phyloP scores from a whole-genome alignment of 1,140 invertebrate genomes.

The Drosophila micromelanica region DNA sequence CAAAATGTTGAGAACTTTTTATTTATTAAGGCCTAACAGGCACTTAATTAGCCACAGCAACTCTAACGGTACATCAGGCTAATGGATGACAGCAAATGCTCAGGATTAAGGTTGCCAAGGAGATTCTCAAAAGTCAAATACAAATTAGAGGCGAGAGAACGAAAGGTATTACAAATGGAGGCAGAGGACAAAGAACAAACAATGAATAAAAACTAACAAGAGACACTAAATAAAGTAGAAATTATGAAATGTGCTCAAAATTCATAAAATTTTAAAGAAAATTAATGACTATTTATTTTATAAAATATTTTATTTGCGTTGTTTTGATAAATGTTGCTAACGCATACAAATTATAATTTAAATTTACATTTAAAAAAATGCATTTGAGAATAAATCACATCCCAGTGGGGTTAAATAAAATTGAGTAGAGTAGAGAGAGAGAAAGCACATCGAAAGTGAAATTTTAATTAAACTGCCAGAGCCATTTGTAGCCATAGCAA shows the following conservation, averaged over 20 bases:
- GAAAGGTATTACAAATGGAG: background rate
- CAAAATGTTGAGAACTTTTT: conserved; percentile 40
- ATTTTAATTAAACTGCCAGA: conserved; percentile 58
- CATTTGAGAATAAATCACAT: conserved; percentile 3
- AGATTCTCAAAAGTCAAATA: conserved; percentile 14
- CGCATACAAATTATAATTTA: too few species aligned
- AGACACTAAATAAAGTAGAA: background rate
- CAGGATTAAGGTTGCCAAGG: conserved; percentile 46
- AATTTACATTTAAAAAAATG: background rate
- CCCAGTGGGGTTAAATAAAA: conserved; percentile 4
- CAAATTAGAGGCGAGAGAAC: background rate
- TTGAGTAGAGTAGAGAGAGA: background rate
- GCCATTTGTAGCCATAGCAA: conserved; percentile 51
- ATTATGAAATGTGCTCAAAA: background rate
- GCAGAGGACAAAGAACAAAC: background rate
- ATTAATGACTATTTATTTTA: background rate
- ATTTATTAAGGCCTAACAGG: conserved; percentile 47
- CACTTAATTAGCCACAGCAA: conserved; percentile 55
- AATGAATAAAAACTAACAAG: conserved; percentile 11
- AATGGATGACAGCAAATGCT: conserved; percentile 37
- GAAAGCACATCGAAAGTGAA: conserved; percentile 36
- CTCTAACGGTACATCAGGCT: conserved; percentile 13
- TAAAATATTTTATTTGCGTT: too few species aligned
- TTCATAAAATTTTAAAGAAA: background rate
- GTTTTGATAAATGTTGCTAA: too few species aligned